These are phyloP conservation scores for Aradophagus sp. DNA, from an alignment of 1,140 invertebrate genomes.

Conservation along the genomic window DNA sequence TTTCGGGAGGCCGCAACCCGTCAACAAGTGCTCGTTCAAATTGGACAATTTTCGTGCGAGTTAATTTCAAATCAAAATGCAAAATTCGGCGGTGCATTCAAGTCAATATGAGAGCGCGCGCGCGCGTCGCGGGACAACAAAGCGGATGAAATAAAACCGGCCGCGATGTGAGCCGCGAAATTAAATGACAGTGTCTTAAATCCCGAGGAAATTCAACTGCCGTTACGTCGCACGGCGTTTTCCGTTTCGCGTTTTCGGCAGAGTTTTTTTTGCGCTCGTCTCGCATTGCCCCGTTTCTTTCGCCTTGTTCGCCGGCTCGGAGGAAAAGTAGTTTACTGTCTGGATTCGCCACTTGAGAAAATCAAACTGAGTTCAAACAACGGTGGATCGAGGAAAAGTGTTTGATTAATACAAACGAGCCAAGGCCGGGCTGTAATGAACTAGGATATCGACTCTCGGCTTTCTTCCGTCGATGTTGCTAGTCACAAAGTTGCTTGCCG, in stretches of 20 bases:
- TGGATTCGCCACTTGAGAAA: slow-evolving; percentile 57
- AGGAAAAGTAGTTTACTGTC: slow-evolving; percentile 51
- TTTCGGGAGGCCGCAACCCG: slow-evolving; percentile 18
- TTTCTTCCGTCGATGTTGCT: slow-evolving; percentile 4
- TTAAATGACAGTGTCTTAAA: slow-evolving; percentile 58
- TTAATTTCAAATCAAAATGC: slow-evolving; percentile 49
- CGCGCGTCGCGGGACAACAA: slow-evolving; percentile 21
- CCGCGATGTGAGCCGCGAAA: slow-evolving; percentile 41
- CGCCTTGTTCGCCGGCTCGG: slow-evolving; percentile 6
- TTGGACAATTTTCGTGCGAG: slow-evolving; percentile 37
- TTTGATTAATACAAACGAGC: slow-evolving; percentile 54
- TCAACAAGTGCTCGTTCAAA: slow-evolving; percentile 46
- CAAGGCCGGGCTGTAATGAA: slow-evolving; percentile 18
- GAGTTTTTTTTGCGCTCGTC: too few species aligned
- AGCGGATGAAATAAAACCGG: slow-evolving; percentile 43
- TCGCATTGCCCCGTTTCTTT: slow-evolving; percentile 6
- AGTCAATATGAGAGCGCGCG: slow-evolving; percentile 30
- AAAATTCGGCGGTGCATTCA: slow-evolving; percentile 25
- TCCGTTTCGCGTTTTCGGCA: slow-evolving; percentile 38
- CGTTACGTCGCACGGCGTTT: slow-evolving; percentile 47
- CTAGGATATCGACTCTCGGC: slow-evolving; percentile 16
- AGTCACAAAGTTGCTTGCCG: slow-evolving; percentile 1
- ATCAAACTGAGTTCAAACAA: slow-evolving; percentile 38
- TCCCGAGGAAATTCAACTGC: slow-evolving; percentile 51
- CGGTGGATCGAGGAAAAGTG: slow-evolving; percentile 29